Base-by-base conservation (phyloP, 2,888 invertebrate species). In the Cylindroiulus punctatus region DNA sequence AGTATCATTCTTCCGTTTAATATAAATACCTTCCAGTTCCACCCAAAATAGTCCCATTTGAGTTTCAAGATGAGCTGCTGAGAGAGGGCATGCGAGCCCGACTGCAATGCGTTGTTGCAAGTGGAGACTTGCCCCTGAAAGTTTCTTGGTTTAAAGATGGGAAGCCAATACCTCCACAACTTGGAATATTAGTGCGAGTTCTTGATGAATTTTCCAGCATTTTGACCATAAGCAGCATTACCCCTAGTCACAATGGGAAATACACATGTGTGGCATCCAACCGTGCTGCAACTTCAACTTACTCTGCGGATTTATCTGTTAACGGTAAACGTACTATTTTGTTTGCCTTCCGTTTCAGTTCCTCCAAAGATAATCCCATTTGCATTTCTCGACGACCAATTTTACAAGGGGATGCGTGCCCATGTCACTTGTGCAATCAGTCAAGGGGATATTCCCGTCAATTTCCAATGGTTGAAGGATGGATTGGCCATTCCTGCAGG, bases 121-220 rank as follows among this genome's bases (percentile, higher is more conserved):
- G 94, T 91, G 93, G 96, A 90, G 96, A 96, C 92, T 94, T 94
- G 90, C 96, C 96, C 89, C 92, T 96, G 89, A 93, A 93, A 90
- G 94, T 96, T 91, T 93, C 93, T 91, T 96, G 96, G 96, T 94
- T 95, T 89, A 95, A 95, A 93, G 95, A 96, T 92, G 95, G 94
- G 92, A 94, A 90, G 93, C 94, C 92, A 92, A 84, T 84, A 30
- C 0, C 2, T 30, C 26, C 44, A 17, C 44, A 84, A 84, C 85
- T 84, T 14, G 85, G 85, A 84, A 26, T 84, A 0, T 3, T 84
- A 52, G 52, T 84, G 0, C 47, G 52, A 52, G 52, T 52, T 47
- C 52, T 84, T 3, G 85, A 84, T 52, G 85, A 84, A 47, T 84
- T 52, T 26, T 84, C 85, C 3, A 84, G 85, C 57, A 84, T 84